Evolutionary conservation across 2,797 vertebrate species (phyloP), one percentile per base, ranked within the genome.

Genomic region (Myripristis jacobus): DNA sequence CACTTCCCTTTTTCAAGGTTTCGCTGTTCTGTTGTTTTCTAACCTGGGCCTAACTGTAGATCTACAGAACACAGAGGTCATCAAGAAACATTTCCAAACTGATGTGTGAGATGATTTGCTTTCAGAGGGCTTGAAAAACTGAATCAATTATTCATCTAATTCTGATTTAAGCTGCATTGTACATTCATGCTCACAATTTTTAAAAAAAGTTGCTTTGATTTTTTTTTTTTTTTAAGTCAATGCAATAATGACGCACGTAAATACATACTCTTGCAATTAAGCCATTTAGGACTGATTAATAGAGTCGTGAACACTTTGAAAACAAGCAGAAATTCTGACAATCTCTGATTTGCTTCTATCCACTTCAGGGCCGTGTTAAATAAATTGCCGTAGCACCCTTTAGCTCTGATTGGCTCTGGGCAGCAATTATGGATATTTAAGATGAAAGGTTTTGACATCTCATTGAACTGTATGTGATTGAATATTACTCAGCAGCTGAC

Each of bases 1-100:
- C 86, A 93, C 88, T 94, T 94, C 89, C 91, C 86, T 72, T n/a
- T 86, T 89, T 90, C 66, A 82, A 88, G 84, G 80, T 86, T 88
- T 89, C 58, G 25, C 83, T 74, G 79, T 38, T 85, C 77, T 70
- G 75, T 62, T 79, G 68, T 83, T 87, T 82, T 79, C 56, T 18
- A 53, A 57, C 46, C 11, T 4, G 5, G 27, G 15, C 75, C 66
- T 46, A 59, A 79, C 55, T 16, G 19, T 52, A 68, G 21, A 79
- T 18, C 36, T 56, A 74, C 60, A 74, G 78, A 83, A 82, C 66
- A 61, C 62, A 9, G 44, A 82, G 76, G 83, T 79, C 86, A 84
- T 57, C 13, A 25, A 64, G 74, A 70, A 65, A 77, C 56, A 64
- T 65, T 70, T 70, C 66, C 55, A 48, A 70, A 59, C 55, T 21